Evolutionary conservation across 1,140 invertebrate genomes (phyloP).

Genomic region (Meloidogyne exigua): DNA sequence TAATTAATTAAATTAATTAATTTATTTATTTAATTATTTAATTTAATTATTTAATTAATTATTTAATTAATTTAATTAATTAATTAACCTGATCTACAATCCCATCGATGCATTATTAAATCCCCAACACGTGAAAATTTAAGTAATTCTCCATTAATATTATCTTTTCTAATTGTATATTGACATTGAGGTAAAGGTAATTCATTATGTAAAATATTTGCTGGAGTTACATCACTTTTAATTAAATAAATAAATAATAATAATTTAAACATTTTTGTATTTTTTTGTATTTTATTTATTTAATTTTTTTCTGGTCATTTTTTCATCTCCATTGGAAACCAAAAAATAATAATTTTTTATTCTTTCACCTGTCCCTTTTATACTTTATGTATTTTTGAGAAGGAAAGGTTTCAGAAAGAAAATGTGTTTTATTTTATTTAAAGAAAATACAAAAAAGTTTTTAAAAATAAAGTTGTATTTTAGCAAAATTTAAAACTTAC

Average conservation of each 20-base stretch:
- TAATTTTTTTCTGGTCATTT: background rate
- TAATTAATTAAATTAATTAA: too few relatives aligned
- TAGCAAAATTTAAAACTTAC: slow-evolving; percentile 32
- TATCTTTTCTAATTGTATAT: slow-evolving; percentile 62
- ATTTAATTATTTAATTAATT: too few relatives aligned
- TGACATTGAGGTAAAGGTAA: slow-evolving; percentile 57
- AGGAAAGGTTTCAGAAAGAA: too few relatives aligned
- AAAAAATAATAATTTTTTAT: background rate
- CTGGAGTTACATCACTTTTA: slow-evolving; percentile 44
- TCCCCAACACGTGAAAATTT: slow-evolving; percentile 60
- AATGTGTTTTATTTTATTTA: too few relatives aligned
- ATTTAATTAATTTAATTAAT: background rate
- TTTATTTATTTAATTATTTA: background rate
- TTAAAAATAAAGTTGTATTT: too few relatives aligned
- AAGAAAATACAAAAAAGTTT: too few relatives aligned
- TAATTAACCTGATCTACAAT: slow-evolving; percentile 54
- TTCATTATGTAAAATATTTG: slow-evolving; percentile 44
- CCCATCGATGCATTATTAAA: slow-evolving; percentile 61
- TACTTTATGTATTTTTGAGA: background rate
- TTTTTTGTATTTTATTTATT: background rate
- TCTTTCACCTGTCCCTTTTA: background rate
- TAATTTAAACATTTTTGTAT: background rate
- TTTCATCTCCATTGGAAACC: background rate
- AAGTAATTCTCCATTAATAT: slow-evolving; percentile 56
- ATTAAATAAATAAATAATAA: background rate